Percentiles rank a stretch among this genome's conserved stretches.
These are phyloP conservation scores for Sarcoramphus papa DNA, from an alignment of 2,797 vertebrate genomes.

Conservation along the genomic window DNA sequence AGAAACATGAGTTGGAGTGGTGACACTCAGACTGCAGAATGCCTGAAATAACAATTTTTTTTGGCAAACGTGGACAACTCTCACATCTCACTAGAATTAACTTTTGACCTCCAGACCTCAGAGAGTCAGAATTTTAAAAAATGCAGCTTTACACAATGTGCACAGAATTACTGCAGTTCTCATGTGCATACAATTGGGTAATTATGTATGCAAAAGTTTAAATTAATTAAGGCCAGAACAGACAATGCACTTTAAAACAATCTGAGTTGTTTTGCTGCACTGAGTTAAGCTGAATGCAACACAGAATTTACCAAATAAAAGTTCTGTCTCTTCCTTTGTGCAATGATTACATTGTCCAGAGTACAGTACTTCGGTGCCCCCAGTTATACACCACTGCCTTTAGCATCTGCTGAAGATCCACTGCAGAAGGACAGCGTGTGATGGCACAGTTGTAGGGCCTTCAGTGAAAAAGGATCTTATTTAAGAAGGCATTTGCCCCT, in stretches of 20 bases:
- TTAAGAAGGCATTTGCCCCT: background rate
- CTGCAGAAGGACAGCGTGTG: background rate
- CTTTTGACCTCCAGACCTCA: conserved; percentile 39
- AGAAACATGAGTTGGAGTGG: background rate
- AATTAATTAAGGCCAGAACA: background rate
- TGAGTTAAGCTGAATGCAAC: background rate
- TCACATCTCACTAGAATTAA: conserved; percentile 36
- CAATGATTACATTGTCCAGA: background rate
- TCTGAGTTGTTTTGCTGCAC: background rate
- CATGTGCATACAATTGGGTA: background rate
- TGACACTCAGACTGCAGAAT: conserved; percentile 24
- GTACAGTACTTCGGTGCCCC: background rate
- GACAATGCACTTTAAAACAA: background rate
- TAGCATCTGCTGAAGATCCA: background rate
- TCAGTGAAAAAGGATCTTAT: background rate
- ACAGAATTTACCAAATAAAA: background rate
- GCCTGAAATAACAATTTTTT: conserved; percentile 31
- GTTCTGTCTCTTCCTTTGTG: background rate
- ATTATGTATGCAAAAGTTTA: conserved; percentile 2
- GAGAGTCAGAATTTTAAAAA: background rate
- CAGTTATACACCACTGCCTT: background rate
- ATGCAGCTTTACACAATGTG: background rate
- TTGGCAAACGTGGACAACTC: background rate
- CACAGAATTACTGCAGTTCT: background rate
- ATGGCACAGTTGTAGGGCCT: background rate